Conservation (phyloP, 2,113 vertebrate genomes). For the Lynx canadensis region DNA sequence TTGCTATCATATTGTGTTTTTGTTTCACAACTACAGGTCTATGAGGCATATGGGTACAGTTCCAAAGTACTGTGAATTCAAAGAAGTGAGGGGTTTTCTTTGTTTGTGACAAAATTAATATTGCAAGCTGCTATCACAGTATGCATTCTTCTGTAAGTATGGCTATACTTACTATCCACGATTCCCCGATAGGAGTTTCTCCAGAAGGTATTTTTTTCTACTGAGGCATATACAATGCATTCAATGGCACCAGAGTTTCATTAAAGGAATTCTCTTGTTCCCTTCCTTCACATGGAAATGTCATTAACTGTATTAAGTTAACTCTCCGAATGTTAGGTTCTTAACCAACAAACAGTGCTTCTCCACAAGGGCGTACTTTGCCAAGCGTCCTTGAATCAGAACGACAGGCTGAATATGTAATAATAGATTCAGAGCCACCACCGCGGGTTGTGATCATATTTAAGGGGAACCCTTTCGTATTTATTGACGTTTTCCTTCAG, state of each 20-base stretch:
- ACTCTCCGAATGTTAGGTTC: conserved; percentile 47
- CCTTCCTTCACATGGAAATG: conserved; percentile 55
- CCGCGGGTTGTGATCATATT: background rate
- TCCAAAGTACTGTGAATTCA: background rate
- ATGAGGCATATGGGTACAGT: background rate
- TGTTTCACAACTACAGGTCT: background rate
- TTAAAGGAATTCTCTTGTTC: conserved; percentile 42
- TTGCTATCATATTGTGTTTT: background rate
- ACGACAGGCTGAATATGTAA: background rate
- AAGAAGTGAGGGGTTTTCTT: background rate
- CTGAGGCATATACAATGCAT: background rate
- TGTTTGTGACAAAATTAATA: conserved; percentile 3
- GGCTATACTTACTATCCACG: background rate
- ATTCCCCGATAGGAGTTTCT: background rate
- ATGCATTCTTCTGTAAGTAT: background rate
- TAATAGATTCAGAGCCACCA: background rate
- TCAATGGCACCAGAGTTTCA: conserved; percentile 44
- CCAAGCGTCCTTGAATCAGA: conserved; percentile 49
- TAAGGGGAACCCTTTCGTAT: conserved; percentile 56
- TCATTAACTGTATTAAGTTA: conserved; percentile 66
- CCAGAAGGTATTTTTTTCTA: background rate
- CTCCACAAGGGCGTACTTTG: conserved; percentile 52
- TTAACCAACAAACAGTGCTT: conserved; percentile 56
- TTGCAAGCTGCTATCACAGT: background rate
- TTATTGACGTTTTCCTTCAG: conserved; percentile 59